These are phyloP conservation scores for Corydoras sp. DNA, from an alignment of 2,113 vertebrate species.

Conservation along the genomic window DNA sequence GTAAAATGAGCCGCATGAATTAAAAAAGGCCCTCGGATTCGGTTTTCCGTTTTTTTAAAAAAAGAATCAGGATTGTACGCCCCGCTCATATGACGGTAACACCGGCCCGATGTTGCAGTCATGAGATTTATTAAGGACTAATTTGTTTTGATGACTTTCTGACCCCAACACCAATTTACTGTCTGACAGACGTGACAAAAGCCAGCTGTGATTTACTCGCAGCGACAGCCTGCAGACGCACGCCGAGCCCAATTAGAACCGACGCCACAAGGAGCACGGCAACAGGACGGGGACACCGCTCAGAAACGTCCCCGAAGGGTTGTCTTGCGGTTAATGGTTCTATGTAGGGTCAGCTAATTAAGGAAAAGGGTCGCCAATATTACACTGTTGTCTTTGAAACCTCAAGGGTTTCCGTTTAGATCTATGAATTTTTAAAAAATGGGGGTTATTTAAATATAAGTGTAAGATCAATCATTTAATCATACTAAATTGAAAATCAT, in stretches of 20 bases:
- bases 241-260: neutral
- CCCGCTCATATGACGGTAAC: neutral
- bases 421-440: neutral
- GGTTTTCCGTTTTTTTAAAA: neutral
- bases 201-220: slow-evolving; percentile 29
- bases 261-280: neutral
- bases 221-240: slow-evolving; percentile 27
- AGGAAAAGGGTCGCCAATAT: too few relatives aligned
- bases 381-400: too few relatives aligned
- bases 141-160: slow-evolving; percentile 22
- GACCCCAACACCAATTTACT: slow-evolving; percentile 23
- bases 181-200: slow-evolving; percentile 21
- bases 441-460: neutral
- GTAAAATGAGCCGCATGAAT: slow-evolving; percentile 5
- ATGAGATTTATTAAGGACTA: slow-evolving; percentile 18
- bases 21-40: neutral
- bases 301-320: too few relatives aligned
- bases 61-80: too few relatives aligned
- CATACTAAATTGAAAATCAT: too few relatives aligned
- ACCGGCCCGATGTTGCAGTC: slow-evolving; percentile 13
- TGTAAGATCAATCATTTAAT: too few relatives aligned
- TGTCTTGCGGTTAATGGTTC: too few relatives aligned
- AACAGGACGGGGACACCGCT: neutral
- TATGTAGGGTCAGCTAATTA: too few relatives aligned
- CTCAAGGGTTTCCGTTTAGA: too few relatives aligned